A percentile compares a stretch with the other conserved stretches of the same genome.
Conservation (phyloP, 2,888 invertebrate genomes). For the Danaus chrysippus region DNA sequence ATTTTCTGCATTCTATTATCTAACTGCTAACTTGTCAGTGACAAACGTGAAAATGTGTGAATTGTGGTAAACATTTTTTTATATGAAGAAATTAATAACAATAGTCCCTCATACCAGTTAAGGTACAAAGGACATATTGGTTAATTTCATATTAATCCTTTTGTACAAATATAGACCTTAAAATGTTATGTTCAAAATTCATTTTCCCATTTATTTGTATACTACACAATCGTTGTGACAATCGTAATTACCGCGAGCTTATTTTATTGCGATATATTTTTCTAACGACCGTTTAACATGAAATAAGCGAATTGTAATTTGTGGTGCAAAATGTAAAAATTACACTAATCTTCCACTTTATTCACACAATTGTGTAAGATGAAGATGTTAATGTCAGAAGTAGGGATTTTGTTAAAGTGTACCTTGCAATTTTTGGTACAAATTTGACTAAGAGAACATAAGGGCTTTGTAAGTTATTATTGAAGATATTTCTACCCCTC, state of each 20-base stretch:
- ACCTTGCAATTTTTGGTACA: too few relatives aligned
- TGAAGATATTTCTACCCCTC: too few relatives aligned
- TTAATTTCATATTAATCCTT: constrained; percentile 2
- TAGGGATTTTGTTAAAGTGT: too few relatives aligned
- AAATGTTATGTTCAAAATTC: neutral
- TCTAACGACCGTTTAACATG: neutral
- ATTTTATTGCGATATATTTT: neutral
- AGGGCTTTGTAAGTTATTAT: too few relatives aligned
- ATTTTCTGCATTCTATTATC: constrained; percentile 33
- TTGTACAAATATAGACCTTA: constrained; percentile 6
- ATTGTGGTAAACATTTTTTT: constrained; percentile 38
- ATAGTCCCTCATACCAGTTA: constrained; percentile 21
- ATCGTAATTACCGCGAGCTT: neutral
- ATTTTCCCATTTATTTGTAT: neutral
- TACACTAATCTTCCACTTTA: neutral
- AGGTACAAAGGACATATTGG: constrained; percentile 13
- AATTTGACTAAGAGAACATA: too few relatives aligned
- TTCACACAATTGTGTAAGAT: neutral
- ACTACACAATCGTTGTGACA: neutral
- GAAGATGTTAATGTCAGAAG: too few relatives aligned
- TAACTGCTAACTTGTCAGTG: constrained; percentile 20
- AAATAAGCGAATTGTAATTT: neutral
- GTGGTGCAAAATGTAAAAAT: neutral
- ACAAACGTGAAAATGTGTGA: constrained; percentile 49
- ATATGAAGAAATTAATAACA: constrained; percentile 34